Base-by-base conservation (phyloP, 1,140 invertebrate species). In the Capitella teleta region DNA sequence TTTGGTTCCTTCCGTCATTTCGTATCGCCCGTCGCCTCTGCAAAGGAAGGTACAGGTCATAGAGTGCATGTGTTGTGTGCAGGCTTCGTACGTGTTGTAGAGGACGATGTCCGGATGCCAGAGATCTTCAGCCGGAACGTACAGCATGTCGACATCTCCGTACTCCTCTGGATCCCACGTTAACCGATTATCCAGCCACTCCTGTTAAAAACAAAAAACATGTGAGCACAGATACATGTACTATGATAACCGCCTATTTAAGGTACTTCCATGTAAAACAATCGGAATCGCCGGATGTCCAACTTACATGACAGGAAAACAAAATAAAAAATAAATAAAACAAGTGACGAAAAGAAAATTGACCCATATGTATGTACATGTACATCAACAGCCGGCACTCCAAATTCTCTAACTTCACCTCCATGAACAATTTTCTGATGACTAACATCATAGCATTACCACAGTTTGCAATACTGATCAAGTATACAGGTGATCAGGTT, bases 71-170 rank as follows among this genome's bases (percentile, higher is more conserved):
- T n/a, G n/a, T n/a, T n/a, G n/a, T n/a, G n/a, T n/a, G n/a, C n/a
- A n/a, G n/a, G n/a, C n/a, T n/a, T 36, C 16, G 57, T n/a, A 73
- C 70, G 67, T 74, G 61, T 76, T 76, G 50, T 74, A 76, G 0
- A 76, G 49, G 16, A 75, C 67, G 14, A 76, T 67, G 49, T 76
- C 74, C 5, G 74, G 74, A 19, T 68, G 57, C 95, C 94, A 98
- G 68, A 98, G 94, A 73, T 76, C 66, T 23, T 78, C 72, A 0
- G 74, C 75, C 3, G 80, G 79, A 58, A 97, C 88, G 49, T 79
- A 69, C 3, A 81, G 61, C 14, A 74, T 70, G 36, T 70, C 87
- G 25, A 96, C 87, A 6, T 90, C 92, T 0, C 92, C 93, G 68
- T 97, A 97, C 64, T 96, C 90, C 18, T 47, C 48, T 5, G 70